Conservation (phyloP, 1,140 invertebrate species). For the Calliphora vicina region DNA sequence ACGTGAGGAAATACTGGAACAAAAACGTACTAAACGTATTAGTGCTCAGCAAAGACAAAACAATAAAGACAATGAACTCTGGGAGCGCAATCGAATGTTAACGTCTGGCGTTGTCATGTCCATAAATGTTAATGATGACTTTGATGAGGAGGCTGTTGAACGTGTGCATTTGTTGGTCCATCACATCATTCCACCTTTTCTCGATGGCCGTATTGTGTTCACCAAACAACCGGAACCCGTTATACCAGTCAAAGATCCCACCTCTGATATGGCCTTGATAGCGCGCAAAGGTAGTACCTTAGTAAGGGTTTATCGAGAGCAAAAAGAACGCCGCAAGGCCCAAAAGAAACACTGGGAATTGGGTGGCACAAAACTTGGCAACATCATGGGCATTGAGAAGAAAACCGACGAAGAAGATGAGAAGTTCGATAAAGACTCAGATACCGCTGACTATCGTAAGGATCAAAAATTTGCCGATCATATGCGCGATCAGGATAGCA, state of each 20-base stretch:
- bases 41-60: conserved; percentile 94
- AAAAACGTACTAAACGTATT: conserved; percentile 88
- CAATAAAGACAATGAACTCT: conserved; percentile 97
- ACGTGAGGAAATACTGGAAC: conserved; percentile 91
- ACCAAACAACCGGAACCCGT: conserved; percentile 99
- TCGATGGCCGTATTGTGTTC: conserved; percentile 98
- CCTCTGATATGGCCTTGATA: conserved; percentile 96
- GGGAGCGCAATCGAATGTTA: conserved; percentile 98
- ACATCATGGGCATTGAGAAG: conserved; percentile 95
- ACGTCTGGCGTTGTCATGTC: conserved; percentile 94
- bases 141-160: conserved; percentile 90
- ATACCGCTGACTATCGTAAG: conserved; percentile 78
- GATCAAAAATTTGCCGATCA: conserved; percentile 98
- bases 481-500: conserved; percentile 73
- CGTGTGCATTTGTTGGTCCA: conserved; percentile 96
- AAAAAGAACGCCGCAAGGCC: conserved; percentile 94
- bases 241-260: conserved; percentile 89
- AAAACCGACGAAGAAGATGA: conserved; percentile 79
- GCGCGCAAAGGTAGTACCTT: conserved; percentile 94
- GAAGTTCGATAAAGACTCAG: conserved; percentile 68
- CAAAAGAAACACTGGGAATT: conserved; percentile 99
- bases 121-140: conserved; percentile 90
- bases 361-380: conserved; percentile 94
- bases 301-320: conserved; percentile 90
- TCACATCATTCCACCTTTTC: conserved; percentile 98